A percentile compares a stretch with the other conserved stretches of the same genome.
Conservation (phyloP, 2,113 vertebrate species). For the Conger conger region DNA sequence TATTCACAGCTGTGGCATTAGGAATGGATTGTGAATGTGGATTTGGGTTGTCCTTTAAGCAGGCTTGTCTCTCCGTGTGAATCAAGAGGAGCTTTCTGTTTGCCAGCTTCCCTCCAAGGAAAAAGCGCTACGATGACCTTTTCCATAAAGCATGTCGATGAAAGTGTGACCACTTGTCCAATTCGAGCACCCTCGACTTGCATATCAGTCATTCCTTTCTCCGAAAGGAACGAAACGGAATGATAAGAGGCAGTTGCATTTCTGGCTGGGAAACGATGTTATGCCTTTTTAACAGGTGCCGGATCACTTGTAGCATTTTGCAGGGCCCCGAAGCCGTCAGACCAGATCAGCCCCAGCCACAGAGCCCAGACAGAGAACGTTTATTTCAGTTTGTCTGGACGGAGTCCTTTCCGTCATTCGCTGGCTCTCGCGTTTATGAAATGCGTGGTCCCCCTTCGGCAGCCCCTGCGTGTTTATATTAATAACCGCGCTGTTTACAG, state of each 20-base stretch:
- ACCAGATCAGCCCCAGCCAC: conserved; percentile 42
- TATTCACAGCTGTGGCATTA: not conserved
- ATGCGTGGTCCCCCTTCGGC: not conserved
- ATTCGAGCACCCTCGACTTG: no score
- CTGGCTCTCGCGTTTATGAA: not conserved
- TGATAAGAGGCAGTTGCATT: not conserved
- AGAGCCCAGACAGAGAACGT: conserved; percentile 27
- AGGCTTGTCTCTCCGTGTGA: not conserved
- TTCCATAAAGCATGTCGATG: not conserved
- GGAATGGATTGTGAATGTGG: not conserved
- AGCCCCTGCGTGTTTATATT: not conserved
- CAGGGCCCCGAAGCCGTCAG: conserved; percentile 37
- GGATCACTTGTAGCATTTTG: conserved; percentile 39
- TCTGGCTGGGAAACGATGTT: conserved; percentile 32
- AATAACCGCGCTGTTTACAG: not conserved
- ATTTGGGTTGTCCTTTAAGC: not conserved
- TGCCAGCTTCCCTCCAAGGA: no score
- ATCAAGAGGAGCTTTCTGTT: not conserved
- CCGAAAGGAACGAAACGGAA: no score
- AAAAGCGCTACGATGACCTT: not conserved
- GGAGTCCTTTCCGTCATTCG: not conserved
- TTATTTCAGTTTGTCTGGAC: not conserved
- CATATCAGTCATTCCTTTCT: no score
- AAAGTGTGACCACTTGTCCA: not conserved
- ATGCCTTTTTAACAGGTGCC: conserved; percentile 10